Evolutionary conservation across 2,888 invertebrate genomes (phyloP).

Genomic region (Uloborus plumipes): DNA sequence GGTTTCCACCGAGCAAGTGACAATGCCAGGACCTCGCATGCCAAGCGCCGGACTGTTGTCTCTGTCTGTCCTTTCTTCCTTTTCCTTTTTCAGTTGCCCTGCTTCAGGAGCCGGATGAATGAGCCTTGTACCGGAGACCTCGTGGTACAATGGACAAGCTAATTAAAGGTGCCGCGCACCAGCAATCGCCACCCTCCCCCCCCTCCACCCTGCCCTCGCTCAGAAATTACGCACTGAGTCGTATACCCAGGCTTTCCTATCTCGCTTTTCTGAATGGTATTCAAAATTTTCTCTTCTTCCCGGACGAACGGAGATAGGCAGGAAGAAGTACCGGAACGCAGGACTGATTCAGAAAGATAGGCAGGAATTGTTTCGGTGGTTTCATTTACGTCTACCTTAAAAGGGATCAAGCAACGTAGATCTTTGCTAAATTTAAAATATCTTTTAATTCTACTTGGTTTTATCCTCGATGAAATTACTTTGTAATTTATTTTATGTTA

Average conservation of each 20-base stretch:
- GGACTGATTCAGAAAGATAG: no score
- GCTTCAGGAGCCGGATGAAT: conserved; percentile 40
- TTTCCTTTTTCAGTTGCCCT: conserved; percentile 8
- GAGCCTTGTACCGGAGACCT: conserved; percentile 53
- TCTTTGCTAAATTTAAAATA: no score
- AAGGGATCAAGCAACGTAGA: no score
- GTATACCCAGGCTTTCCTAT: neutral
- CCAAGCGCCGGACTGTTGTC: conserved; percentile 56
- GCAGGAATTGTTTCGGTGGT: no score
- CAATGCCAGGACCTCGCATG: conserved; percentile 61
- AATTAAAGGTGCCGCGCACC: conserved; percentile 55
- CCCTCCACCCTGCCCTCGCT: neutral
- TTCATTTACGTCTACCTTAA: no score
- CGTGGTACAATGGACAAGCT: conserved; percentile 60
- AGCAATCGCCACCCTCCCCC: neutral
- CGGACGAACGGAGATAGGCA: no score
- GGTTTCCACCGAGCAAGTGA: conserved; percentile 62
- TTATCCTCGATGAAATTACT: no score
- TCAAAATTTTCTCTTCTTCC: no score
- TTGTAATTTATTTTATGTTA: no score
- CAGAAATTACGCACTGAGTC: neutral
- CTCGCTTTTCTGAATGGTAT: no score
- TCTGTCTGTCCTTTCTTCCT: conserved; percentile 17
- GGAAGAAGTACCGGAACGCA: no score
- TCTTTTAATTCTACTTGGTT: no score